A percentile compares a stretch with the other conserved stretches of the same genome.
Evolutionary conservation across 2,113 vertebrate genomes (phyloP).

Genomic region (Zosterops hypoxanthus): DNA sequence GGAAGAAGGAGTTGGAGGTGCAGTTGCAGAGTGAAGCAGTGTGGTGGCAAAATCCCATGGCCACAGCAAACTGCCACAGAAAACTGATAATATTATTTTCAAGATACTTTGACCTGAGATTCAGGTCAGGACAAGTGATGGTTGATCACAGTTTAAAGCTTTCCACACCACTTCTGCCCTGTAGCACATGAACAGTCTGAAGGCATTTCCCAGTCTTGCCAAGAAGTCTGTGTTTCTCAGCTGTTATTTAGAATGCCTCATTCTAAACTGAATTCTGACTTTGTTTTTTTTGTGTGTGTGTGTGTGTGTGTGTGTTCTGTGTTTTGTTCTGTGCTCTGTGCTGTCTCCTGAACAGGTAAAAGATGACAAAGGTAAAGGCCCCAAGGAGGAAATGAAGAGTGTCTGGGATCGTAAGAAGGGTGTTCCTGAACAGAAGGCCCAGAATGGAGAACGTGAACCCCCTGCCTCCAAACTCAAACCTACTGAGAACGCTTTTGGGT

Average conservation of each 20-base stretch:
- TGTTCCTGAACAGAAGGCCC: slow-evolving; percentile 77
- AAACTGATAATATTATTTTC: not conserved
- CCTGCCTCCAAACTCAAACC: slow-evolving; percentile 83
- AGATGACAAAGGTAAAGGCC: slow-evolving; percentile 77
- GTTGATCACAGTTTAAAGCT: not conserved
- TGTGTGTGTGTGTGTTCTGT: not conserved
- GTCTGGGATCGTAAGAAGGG: slow-evolving; percentile 80
- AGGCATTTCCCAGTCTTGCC: not conserved
- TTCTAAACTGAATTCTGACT: not conserved
- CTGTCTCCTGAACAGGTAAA: slow-evolving; percentile 73
- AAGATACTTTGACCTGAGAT: not conserved
- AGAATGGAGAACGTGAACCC: slow-evolving; percentile 87
- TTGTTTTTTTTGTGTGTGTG: too few relatives aligned
- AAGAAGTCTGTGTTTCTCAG: not conserved
- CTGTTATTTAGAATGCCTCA: not conserved
- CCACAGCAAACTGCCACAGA: not conserved
- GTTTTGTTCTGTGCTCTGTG: not conserved
- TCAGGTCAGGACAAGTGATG: not conserved
- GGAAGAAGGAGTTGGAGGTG: not conserved
- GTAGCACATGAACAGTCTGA: not conserved
- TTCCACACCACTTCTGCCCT: not conserved
- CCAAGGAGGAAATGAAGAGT: slow-evolving; percentile 77
- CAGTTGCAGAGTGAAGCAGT: not conserved
- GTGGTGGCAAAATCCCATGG: not conserved
- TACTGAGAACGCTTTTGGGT: slow-evolving; percentile 90